phyloP scores from a whole-genome alignment of 2,888 invertebrate genomes.

The Noctua fimbriata region DNA sequence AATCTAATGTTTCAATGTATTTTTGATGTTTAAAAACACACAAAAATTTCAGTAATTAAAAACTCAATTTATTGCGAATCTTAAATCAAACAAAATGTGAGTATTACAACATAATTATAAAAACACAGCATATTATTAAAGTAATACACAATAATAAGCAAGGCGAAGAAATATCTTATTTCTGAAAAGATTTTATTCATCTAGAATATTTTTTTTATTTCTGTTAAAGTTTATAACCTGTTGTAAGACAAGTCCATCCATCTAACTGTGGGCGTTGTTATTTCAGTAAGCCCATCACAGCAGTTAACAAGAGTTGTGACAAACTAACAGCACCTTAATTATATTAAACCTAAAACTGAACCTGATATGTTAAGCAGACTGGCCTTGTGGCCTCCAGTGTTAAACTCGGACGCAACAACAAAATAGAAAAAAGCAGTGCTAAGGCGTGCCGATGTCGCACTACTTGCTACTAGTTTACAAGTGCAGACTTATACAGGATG shows the following conservation, averaged over 20 bases:
- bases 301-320: neutral
- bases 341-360: neutral
- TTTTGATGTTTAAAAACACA: slow-evolving; percentile 20
- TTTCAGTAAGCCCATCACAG: neutral
- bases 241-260: neutral
- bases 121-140: too few relatives aligned
- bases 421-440: neutral
- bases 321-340: neutral
- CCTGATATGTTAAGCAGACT: neutral
- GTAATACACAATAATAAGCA: neutral
- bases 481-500: neutral
- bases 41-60: slow-evolving; percentile 1
- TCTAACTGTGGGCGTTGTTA: neutral
- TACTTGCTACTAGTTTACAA: slow-evolving; percentile 6
- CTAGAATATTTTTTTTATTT: neutral
- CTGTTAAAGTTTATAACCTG: neutral
- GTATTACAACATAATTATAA: neutral
- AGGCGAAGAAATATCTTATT: neutral
- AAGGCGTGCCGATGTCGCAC: too few relatives aligned
- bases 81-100: neutral
- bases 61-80: slow-evolving; percentile 15
- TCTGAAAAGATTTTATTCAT: neutral
- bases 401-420: neutral
- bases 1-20: slow-evolving; percentile 2
- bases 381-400: neutral